These are phyloP conservation scores for Mesaphorura yosii DNA, from an alignment of 1,140 invertebrate species.

Conservation along the genomic window DNA sequence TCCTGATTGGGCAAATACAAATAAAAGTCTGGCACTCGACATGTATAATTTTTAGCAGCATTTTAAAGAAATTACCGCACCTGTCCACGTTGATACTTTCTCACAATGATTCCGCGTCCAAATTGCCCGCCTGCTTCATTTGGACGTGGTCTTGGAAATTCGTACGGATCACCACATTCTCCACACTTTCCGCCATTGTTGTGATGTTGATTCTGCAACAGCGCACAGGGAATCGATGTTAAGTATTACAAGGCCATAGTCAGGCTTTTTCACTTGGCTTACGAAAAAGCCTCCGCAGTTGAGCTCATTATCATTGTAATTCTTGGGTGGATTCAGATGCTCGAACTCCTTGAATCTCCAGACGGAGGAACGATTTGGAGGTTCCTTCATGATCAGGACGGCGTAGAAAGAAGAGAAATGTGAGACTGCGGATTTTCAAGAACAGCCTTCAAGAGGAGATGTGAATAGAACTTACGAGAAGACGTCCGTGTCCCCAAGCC, in stretches of 20 bases:
- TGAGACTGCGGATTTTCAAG: too few relatives aligned
- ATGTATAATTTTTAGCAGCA: neutral
- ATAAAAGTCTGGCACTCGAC: too few relatives aligned
- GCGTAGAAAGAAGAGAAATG: too few relatives aligned
- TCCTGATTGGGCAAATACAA: too few relatives aligned
- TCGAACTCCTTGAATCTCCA: slow-evolving; percentile 35
- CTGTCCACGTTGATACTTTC: slow-evolving; percentile 30
- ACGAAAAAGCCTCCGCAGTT: slow-evolving; percentile 41
- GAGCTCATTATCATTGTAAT: slow-evolving; percentile 44
- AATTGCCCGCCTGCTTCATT: slow-evolving; percentile 37
- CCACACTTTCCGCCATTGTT: slow-evolving; percentile 37
- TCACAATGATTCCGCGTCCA: slow-evolving; percentile 34
- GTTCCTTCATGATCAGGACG: slow-evolving; percentile 36
- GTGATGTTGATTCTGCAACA: slow-evolving; percentile 31
- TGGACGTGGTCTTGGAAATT: slow-evolving; percentile 30
- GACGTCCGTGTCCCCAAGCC: too few relatives aligned
- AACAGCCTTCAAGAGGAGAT: too few relatives aligned
- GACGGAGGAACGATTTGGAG: slow-evolving; percentile 46
- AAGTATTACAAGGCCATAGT: neutral
- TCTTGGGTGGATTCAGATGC: slow-evolving; percentile 34
- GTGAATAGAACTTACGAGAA: too few relatives aligned
- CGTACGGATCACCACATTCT: slow-evolving; percentile 36
- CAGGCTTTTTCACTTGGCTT: neutral
- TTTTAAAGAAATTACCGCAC: slow-evolving; percentile 1
- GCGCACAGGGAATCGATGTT: neutral